phyloP scores from a whole-genome alignment of 2,888 invertebrate genomes.

The Entomobrya multifasciata region DNA sequence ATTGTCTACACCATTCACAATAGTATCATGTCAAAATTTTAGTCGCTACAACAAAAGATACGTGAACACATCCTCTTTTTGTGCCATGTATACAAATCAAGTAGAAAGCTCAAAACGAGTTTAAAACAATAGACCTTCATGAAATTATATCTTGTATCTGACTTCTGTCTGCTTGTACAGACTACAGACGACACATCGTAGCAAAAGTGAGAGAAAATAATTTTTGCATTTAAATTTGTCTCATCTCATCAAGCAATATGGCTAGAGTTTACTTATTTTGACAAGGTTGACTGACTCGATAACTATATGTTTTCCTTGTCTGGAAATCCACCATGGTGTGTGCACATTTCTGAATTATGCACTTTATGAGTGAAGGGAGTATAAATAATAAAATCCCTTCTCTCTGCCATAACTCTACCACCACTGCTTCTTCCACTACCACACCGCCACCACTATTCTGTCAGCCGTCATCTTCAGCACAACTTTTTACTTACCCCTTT shows the following conservation, averaged over 20 bases:
- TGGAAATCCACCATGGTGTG: slow-evolving; percentile 6
- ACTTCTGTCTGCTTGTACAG: too few species aligned
- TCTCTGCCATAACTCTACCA: slow-evolving; percentile 28
- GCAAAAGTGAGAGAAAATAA: neutral
- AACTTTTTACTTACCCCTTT: slow-evolving; percentile 45
- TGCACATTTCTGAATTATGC: slow-evolving; percentile 48
- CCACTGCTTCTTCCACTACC: neutral
- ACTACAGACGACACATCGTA: too few species aligned
- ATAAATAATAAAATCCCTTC: slow-evolving; percentile 64
- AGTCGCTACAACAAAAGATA: slow-evolving; percentile 23
- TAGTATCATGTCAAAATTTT: slow-evolving; percentile 33
- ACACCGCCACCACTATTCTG: slow-evolving; percentile 30
- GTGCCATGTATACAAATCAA: neutral
- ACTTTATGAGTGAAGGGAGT: slow-evolving; percentile 59
- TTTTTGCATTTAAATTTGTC: slow-evolving; percentile 64
- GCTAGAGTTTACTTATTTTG: slow-evolving; percentile 62
- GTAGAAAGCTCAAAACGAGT: neutral
- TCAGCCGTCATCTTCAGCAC: slow-evolving; percentile 61
- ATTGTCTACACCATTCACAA: slow-evolving; percentile 60
- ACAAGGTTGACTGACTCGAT: slow-evolving; percentile 66
- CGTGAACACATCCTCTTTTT: neutral
- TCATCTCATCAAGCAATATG: slow-evolving; percentile 65
- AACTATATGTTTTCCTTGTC: slow-evolving; percentile 54
- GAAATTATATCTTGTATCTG: too few species aligned
- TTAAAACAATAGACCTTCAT: neutral